phyloP scores from a whole-genome alignment of 1,140 invertebrate genomes.

The Lasioglossum baleicum region DNA sequence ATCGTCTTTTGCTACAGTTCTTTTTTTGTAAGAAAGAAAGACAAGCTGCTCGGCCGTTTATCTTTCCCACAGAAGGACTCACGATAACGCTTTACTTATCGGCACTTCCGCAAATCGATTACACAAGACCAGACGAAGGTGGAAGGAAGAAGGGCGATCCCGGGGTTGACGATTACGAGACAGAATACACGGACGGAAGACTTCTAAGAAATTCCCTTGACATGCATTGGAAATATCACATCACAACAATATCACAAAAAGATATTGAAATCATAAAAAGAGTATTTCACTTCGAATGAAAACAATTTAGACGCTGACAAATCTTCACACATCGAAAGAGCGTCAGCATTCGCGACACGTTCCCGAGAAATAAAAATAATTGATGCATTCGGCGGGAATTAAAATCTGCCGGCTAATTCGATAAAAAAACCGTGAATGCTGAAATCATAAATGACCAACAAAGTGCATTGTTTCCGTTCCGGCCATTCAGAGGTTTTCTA shows the following conservation, averaged over 20 bases:
- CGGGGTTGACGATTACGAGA: constrained; percentile 19
- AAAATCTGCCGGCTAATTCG: too few relatives aligned
- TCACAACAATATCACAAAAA: neutral
- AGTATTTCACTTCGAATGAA: too few relatives aligned
- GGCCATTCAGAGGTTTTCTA: neutral
- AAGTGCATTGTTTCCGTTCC: neutral
- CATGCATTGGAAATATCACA: neutral
- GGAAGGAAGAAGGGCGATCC: constrained; percentile 14
- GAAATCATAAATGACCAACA: neutral
- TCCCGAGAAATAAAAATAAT: too few relatives aligned
- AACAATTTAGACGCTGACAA: too few relatives aligned
- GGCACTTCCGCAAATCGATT: constrained; percentile 63
- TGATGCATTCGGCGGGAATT: too few relatives aligned
- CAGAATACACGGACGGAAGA: constrained; percentile 22
- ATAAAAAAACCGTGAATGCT: too few relatives aligned
- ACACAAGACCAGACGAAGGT: constrained; percentile 40
- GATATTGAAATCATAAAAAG: too few relatives aligned
- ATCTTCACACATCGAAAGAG: too few relatives aligned
- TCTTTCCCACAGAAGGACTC: constrained; percentile 59
- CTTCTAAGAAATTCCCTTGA: neutral
- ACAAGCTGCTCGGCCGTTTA: constrained; percentile 56
- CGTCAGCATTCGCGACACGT: too few relatives aligned
- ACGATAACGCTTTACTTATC: constrained; percentile 64
- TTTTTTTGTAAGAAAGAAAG: constrained; percentile 44
- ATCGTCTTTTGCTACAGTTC: constrained; percentile 35